Evolutionary conservation across 2,888 invertebrate species (phyloP), one percentile per base, ranked within the genome.

Genomic region (Xestia sexstrigata): DNA sequence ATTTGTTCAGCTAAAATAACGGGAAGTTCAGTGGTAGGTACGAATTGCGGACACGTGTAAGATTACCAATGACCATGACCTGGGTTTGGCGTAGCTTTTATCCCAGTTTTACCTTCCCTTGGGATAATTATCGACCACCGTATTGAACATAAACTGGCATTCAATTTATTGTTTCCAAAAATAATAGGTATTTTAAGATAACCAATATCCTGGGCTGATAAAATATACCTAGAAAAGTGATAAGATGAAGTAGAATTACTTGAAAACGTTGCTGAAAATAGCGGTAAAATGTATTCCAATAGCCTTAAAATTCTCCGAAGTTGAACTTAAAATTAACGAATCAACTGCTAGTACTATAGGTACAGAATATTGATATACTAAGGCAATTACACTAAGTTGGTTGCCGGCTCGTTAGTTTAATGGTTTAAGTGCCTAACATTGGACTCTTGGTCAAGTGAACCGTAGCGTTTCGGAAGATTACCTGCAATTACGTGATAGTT

Each of bases 341-440:
- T 58, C 39, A 74, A 70, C 69, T 72, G 39, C 39, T 74, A 35
- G 63, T 72, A 20, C 39, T 45, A n/a, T 49, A 72, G 74, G 74
- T 72, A 67, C 74, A 62, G 66, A 62, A 69, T 87, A 84, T 87
- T 87, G 68, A 71, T 79, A 73, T 52, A 83, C 68, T 66, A 65
- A 63, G 76, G 65, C 63, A 79, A 87, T 87, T 84, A 84, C 76
- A 84, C 83, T 87, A 76, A 84, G 84, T 84, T 78, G 72, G 69
- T 74, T 68, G 66, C 74, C n/a, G 67, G 66, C 72, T 84, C 84
- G 87, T 84, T 84, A 84, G 66, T 42, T 70, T 87, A 84, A 87
- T 87, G 87, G 87, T 74, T 79, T 84, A 83, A 83, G 68, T 76
- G 71, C 73, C 83, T 79, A 71, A 67, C 35, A 62, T 60, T 47